Conservation (phyloP, 2,888 invertebrate species). For the Limnephilus marmoratus region DNA sequence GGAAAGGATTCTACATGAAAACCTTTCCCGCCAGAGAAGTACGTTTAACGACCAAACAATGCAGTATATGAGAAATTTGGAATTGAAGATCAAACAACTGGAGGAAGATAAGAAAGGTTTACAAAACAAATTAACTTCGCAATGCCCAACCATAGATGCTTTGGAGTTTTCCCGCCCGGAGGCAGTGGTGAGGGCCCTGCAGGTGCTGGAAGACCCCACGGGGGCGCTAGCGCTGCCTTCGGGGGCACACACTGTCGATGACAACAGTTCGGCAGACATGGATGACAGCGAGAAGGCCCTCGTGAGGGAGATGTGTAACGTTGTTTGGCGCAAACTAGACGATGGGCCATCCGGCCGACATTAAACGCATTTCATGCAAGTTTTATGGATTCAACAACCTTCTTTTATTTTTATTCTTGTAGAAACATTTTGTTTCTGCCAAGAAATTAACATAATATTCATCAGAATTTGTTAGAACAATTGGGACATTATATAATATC, state of each 20-base stretch:
- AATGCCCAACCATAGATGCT: conserved; percentile 70
- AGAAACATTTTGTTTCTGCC: not conserved
- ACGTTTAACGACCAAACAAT: conserved; percentile 90
- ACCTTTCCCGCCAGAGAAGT: conserved; percentile 75
- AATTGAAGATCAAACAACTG: conserved; percentile 89
- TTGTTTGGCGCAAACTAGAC: conserved; percentile 94
- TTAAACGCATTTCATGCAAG: not conserved
- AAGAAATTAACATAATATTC: not conserved
- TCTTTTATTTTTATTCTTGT: no score
- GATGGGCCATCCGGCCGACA: conserved; percentile 81
- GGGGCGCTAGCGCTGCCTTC: conserved; percentile 81
- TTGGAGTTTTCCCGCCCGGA: conserved; percentile 83
- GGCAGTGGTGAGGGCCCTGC: conserved; percentile 94
- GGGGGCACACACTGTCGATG: conserved; percentile 65
- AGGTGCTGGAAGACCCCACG: conserved; percentile 83
- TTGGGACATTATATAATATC: not conserved
- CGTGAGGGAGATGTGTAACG: conserved; percentile 97
- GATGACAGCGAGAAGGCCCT: conserved; percentile 94
- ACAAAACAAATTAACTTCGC: conserved; percentile 75
- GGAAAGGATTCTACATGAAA: conserved; percentile 74
- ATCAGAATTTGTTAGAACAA: not conserved
- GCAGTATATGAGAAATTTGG: conserved; percentile 93
- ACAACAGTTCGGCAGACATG: conserved; percentile 78
- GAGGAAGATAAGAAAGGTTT: conserved; percentile 87
- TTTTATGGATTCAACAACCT: not conserved